A percentile compares a stretch with the other conserved stretches of the same genome.
Evolutionary conservation across 2,113 vertebrate species (phyloP).

Genomic region (Aix galericulata): DNA sequence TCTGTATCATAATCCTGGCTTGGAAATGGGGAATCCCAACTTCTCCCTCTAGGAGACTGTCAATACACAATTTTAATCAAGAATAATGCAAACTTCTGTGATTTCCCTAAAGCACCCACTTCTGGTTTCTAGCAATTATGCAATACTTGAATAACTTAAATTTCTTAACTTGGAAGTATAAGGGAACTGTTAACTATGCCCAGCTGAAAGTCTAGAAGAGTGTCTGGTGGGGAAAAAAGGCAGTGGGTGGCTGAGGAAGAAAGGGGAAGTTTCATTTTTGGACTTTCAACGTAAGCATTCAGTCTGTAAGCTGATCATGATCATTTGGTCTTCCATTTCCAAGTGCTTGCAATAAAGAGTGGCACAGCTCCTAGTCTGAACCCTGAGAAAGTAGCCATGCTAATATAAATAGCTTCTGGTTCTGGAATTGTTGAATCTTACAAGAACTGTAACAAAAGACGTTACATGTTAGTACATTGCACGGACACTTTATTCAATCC

Average conservation of each 20-base stretch:
- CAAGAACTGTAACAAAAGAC: neutral
- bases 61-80: neutral
- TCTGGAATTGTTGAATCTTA: neutral
- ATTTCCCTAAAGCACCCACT: neutral
- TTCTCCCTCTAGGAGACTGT: neutral
- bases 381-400: neutral
- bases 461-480: neutral
- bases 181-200: neutral
- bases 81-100: neutral
- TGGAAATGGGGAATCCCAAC: neutral
- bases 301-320: rapidly evolving
- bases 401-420: neutral
- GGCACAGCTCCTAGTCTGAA: neutral
- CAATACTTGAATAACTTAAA: neutral
- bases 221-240: neutral
- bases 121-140: neutral
- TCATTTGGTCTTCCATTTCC: neutral
- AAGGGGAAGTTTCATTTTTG: neutral
- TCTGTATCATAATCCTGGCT: neutral
- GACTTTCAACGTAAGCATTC: neutral
- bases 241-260: neutral
- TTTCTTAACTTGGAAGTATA: neutral
- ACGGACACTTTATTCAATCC: neutral
- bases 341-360: neutral
- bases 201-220: neutral